These are phyloP conservation scores for Polypterus senegalus DNA, from an alignment of 2,113 vertebrate species.

Conservation along the genomic window DNA sequence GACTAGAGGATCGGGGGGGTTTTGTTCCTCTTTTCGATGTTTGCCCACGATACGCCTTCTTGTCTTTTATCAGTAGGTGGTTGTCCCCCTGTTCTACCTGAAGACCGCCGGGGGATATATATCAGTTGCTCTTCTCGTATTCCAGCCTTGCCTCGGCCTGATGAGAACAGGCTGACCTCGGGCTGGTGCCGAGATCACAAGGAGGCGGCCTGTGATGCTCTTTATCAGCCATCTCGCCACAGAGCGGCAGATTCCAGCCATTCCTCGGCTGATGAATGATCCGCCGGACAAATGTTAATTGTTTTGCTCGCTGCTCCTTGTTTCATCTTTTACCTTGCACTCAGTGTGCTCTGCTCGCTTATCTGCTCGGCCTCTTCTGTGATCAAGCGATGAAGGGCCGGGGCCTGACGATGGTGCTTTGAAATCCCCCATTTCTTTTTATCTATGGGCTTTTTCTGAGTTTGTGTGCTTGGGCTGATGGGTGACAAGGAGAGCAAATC, in stretches of 20 bases:
- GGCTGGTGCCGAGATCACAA: constrained; percentile 34
- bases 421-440: constrained; percentile 3
- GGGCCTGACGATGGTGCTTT: constrained; percentile 24
- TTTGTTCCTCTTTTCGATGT: too few relatives aligned
- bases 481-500: too few relatives aligned
- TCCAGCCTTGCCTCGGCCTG: constrained; percentile 16
- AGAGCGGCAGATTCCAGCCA: constrained; percentile 69
- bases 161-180: constrained; percentile 67
- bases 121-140: too few relatives aligned
- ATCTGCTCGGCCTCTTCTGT: constrained; percentile 26
- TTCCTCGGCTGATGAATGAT: constrained; percentile 80
- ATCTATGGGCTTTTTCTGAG: too few relatives aligned
- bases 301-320: constrained; percentile 67
- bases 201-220: constrained; percentile 49
- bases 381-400: constrained; percentile 38
- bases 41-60: too few relatives aligned
- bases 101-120: too few relatives aligned
- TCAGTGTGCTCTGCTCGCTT: constrained; percentile 31
- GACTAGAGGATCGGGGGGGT: too few relatives aligned
- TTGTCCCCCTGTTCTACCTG: too few relatives aligned
- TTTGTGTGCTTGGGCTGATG: too few relatives aligned
- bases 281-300: constrained; percentile 82
- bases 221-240: constrained; percentile 53
- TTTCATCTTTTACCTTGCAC: constrained; percentile 51
- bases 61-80: too few relatives aligned